Conservation (phyloP, 1,140 invertebrate genomes). For the Listronotus bonariensis region DNA sequence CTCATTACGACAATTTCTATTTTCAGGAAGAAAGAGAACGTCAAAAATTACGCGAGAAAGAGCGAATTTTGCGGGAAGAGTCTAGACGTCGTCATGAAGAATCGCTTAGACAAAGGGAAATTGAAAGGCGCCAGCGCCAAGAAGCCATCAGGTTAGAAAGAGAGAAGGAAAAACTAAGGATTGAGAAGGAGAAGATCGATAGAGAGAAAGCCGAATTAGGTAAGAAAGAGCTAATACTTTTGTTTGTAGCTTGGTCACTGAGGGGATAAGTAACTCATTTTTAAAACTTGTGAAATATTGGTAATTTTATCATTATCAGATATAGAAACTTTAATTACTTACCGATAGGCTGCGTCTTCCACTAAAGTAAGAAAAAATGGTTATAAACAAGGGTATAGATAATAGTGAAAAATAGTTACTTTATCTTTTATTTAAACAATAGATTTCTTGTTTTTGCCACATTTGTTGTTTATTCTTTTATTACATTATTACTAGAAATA, state of each 20-base stretch:
- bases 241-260: not conserved
- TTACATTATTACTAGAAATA: no score
- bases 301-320: no score
- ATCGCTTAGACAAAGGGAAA: slow-evolving; percentile 71
- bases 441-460: no score
- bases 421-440: no score
- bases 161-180: slow-evolving; percentile 74
- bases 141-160: slow-evolving; percentile 80
- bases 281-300: no score
- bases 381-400: no score
- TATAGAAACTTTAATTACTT: no score
- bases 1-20: slow-evolving; percentile 22
- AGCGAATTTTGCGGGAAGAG: slow-evolving; percentile 77
- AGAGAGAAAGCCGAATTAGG: slow-evolving; percentile 79
- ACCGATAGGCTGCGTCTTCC: no score
- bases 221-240: not conserved
- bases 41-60: slow-evolving; percentile 75
- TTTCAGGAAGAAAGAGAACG: slow-evolving; percentile 75
- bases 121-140: slow-evolving; percentile 76
- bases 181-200: slow-evolving; percentile 77
- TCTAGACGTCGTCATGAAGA: slow-evolving; percentile 76
- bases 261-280: no score
- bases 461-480: no score
- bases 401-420: no score
- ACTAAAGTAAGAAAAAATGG: no score